A percentile compares a stretch with the other conserved stretches of the same genome.
Evolutionary conservation across 2,888 invertebrate genomes (phyloP).

Genomic region (Pyrrhia umbra): DNA sequence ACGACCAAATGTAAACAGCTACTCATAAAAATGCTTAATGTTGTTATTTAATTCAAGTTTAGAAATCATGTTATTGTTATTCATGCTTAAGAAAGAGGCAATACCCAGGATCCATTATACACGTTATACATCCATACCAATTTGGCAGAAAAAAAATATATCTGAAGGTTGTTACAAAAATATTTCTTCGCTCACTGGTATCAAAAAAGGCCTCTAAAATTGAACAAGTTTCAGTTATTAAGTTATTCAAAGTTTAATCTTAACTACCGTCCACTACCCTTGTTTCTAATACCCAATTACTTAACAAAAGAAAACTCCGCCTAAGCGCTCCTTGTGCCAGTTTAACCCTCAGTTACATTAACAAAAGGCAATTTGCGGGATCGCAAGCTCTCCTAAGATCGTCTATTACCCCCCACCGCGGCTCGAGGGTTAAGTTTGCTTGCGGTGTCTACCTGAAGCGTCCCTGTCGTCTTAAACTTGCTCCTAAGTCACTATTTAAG

Average conservation of each 20-base stretch:
- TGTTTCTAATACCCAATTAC: conserved; percentile 16
- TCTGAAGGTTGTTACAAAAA: too few species aligned
- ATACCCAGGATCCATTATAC: too few species aligned
- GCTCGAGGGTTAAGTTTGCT: conserved; percentile 55
- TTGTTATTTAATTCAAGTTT: too few species aligned
- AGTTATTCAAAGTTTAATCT: not conserved
- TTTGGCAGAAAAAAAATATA: too few species aligned
- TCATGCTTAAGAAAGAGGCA: too few species aligned
- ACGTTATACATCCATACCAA: too few species aligned
- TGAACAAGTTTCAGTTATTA: not conserved
- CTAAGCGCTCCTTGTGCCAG: conserved; percentile 26
- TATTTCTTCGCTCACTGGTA: not conserved
- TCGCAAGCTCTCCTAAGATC: conserved; percentile 44
- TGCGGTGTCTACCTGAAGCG: conserved; percentile 53
- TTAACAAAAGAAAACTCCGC: conserved; percentile 33
- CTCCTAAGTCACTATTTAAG: conserved; percentile 45
- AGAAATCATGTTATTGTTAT: too few species aligned
- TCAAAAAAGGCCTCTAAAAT: not conserved
- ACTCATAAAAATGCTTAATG: too few species aligned
- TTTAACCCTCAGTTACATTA: conserved; percentile 51
- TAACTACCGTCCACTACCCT: not conserved
- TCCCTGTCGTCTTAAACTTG: conserved; percentile 47
- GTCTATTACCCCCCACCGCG: conserved; percentile 32
- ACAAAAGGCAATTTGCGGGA: conserved; percentile 53
- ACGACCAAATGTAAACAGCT: too few species aligned